Evolutionary conservation across 1,140 invertebrate species (phyloP).

Genomic region (Dryas iulia): DNA sequence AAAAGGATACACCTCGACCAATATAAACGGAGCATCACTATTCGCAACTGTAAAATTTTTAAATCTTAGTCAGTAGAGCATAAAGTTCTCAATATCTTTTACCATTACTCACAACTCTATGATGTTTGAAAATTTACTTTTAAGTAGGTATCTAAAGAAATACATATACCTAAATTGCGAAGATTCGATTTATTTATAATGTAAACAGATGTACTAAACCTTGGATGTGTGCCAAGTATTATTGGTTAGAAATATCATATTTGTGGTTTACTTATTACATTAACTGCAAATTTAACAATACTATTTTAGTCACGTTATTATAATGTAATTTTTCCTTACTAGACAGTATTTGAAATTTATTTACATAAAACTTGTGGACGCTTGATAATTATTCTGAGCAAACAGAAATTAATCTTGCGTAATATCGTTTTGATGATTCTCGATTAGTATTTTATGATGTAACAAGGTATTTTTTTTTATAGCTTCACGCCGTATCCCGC

Average conservation of each 20-base stretch:
- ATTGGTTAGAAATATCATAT: slow-evolving; percentile 22
- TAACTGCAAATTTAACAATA: neutral
- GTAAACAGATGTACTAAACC: slow-evolving; percentile 12
- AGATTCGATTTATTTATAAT: slow-evolving; percentile 15
- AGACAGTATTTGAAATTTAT: neutral
- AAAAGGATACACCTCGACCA: too few species aligned
- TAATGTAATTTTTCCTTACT: neutral
- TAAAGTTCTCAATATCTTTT: neutral
- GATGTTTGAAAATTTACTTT: neutral
- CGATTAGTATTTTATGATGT: neutral
- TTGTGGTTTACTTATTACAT: slow-evolving; percentile 1
- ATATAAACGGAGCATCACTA: too few species aligned
- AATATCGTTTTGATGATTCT: slow-evolving; percentile 6
- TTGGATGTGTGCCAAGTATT: slow-evolving; percentile 20
- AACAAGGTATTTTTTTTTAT: too few species aligned
- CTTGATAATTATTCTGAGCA: neutral
- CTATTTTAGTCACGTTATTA: neutral
- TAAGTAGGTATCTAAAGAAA: neutral
- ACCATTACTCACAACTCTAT: neutral
- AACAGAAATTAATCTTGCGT: slow-evolving; percentile 1
- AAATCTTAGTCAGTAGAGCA: too few species aligned
- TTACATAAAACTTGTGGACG: slow-evolving; percentile 4
- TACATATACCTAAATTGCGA: neutral
- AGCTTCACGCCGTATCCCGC: too few species aligned
- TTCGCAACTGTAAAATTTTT: too few species aligned